Percentiles rank a stretch among this genome's conserved stretches.
These are phyloP conservation scores for Toxonevra muliebris DNA, from an alignment of 2,888 invertebrate species.

Conservation along the genomic window DNA sequence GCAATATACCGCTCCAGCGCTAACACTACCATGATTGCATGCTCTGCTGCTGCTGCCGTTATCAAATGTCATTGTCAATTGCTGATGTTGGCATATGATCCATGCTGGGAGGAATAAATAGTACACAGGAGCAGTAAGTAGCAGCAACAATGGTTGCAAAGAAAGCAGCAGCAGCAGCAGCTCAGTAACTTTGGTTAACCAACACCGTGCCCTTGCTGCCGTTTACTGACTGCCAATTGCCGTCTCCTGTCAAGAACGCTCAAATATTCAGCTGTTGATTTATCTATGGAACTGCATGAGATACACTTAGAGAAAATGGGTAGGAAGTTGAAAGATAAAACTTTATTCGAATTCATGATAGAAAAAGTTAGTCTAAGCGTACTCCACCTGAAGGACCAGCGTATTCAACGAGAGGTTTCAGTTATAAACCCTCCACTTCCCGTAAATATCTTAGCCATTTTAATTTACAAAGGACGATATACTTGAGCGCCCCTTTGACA, in stretches of 20 bases:
- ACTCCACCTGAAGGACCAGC: too few species aligned
- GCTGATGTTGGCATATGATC: slow-evolving; percentile 31
- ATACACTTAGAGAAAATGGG: too few species aligned
- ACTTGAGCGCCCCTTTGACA: too few species aligned
- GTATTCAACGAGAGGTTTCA: too few species aligned
- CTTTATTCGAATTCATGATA: too few species aligned
- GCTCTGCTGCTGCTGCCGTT: slow-evolving; percentile 8
- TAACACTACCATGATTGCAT: not conserved
- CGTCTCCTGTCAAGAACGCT: not conserved
- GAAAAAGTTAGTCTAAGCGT: too few species aligned
- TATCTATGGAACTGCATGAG: slow-evolving; percentile 1
- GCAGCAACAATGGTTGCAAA: not conserved
- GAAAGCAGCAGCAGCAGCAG: slow-evolving; percentile 4
- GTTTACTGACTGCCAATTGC: not conserved
- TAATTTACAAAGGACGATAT: too few species aligned
- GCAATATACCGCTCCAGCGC: not conserved
- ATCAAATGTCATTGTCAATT: slow-evolving; percentile 39
- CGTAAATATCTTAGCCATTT: too few species aligned
- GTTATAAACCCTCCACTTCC: too few species aligned
- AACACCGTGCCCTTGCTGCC: not conserved
- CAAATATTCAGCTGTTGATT: slow-evolving; percentile 24
- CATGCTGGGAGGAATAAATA: slow-evolving; percentile 13
- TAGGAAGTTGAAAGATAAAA: too few species aligned
- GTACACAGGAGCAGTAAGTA: not conserved
- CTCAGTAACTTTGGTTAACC: not conserved